Conservation (phyloP, 2,888 invertebrate species). For the Rotaria macrura region DNA sequence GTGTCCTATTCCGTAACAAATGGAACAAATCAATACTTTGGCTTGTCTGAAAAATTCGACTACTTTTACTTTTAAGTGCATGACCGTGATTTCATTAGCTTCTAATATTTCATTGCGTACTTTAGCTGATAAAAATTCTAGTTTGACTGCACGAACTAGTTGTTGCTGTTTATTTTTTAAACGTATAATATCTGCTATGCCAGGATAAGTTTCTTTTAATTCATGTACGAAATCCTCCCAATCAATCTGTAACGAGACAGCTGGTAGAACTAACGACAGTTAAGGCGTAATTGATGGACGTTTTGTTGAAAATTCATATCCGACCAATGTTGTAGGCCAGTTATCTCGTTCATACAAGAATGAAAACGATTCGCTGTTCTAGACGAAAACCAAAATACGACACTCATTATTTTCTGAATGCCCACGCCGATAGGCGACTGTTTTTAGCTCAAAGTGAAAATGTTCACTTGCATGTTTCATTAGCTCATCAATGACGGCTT, state of each 20-base stretch:
- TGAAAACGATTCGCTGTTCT: background rate
- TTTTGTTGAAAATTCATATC: background rate
- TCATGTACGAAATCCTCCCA: background rate
- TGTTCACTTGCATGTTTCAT: background rate
- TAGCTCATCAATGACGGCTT: background rate
- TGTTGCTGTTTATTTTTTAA: background rate
- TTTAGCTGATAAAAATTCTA: background rate
- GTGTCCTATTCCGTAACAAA: background rate
- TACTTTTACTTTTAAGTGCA: background rate
- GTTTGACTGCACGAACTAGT: background rate
- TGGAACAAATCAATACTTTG: background rate
- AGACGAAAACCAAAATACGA: background rate
- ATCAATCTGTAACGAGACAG: background rate
- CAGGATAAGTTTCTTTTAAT: background rate
- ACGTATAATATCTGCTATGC: background rate
- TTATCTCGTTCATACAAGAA: background rate
- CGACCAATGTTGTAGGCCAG: background rate
- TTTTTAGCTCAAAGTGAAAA: background rate
- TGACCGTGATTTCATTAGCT: background rate
- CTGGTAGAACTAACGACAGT: background rate
- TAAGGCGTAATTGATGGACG: background rate
- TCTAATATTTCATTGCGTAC: background rate
- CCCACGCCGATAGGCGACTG: background rate
- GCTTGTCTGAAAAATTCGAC: background rate
- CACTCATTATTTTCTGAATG: background rate